Evolutionary conservation across 2,888 invertebrate species (phyloP).

Genomic region (Tinea trinotella): DNA sequence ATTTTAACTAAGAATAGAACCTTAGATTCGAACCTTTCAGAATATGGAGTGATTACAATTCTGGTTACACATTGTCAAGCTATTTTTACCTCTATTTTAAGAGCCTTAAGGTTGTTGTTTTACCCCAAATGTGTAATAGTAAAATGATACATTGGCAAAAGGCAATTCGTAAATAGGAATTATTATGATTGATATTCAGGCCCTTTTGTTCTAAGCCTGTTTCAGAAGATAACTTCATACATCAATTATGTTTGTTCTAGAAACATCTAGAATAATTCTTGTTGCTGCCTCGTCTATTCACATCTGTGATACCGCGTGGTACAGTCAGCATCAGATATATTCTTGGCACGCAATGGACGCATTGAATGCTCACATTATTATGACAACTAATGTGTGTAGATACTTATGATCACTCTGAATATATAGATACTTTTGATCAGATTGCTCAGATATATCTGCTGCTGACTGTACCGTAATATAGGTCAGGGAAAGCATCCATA

Average conservation of each 20-base stretch:
- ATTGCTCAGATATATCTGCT: no score
- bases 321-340: no score
- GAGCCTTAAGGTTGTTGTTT: not conserved
- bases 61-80: not conserved
- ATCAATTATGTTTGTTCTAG: not conserved
- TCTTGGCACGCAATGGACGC: no score
- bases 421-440: no score
- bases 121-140: not conserved
- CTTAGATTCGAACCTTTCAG: not conserved
- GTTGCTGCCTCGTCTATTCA: no score
- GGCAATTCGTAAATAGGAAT: constrained; percentile 9
- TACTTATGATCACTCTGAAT: no score
- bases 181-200: constrained; percentile 4
- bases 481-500: no score
- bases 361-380: no score
- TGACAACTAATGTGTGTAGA: no score
- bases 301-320: no score
- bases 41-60: not conserved
- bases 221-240: not conserved
- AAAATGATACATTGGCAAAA: constrained; percentile 15
- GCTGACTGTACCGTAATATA: no score
- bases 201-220: constrained; percentile 10
- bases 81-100: not conserved
- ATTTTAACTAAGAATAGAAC: not conserved
- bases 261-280: no score